phyloP scores from a whole-genome alignment of 2,797 vertebrate species.

The Tangara arthus region DNA sequence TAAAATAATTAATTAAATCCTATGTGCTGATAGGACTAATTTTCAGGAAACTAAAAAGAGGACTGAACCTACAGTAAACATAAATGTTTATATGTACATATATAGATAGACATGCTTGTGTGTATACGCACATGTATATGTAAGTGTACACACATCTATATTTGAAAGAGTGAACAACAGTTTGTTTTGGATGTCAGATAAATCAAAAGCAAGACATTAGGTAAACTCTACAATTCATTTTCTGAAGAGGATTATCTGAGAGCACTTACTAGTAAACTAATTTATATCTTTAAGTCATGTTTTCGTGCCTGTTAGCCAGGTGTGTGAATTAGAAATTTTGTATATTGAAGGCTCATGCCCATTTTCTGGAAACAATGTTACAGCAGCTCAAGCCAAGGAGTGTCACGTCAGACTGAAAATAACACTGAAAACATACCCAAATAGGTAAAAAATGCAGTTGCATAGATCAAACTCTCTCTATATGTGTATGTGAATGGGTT shows the following conservation, averaged over 20 bases:
- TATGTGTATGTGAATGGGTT: background rate
- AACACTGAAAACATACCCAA: background rate
- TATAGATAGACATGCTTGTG: background rate
- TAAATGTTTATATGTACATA: background rate
- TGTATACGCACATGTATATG: background rate
- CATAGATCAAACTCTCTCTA: background rate
- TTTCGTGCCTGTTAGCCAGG: background rate
- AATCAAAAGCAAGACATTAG: background rate
- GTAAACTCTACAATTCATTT: background rate
- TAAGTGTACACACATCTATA: background rate
- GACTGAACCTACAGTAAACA: background rate
- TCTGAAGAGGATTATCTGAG: background rate
- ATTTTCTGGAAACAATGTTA: background rate
- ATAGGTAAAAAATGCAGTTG: background rate
- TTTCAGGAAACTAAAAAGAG: background rate
- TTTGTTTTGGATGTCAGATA: background rate
- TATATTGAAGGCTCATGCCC: background rate
- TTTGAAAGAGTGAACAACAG: background rate
- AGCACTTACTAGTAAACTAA: background rate
- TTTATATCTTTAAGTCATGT: background rate
- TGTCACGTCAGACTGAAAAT: background rate
- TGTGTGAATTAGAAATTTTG: background rate
- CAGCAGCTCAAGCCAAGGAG: background rate
- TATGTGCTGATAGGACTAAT: background rate
- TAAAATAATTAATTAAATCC: background rate